Percentiles rank a stretch among this genome's conserved stretches.
Evolutionary conservation across 1,140 invertebrate genomes (phyloP).

Genomic region (Megalonaias nervosa): DNA sequence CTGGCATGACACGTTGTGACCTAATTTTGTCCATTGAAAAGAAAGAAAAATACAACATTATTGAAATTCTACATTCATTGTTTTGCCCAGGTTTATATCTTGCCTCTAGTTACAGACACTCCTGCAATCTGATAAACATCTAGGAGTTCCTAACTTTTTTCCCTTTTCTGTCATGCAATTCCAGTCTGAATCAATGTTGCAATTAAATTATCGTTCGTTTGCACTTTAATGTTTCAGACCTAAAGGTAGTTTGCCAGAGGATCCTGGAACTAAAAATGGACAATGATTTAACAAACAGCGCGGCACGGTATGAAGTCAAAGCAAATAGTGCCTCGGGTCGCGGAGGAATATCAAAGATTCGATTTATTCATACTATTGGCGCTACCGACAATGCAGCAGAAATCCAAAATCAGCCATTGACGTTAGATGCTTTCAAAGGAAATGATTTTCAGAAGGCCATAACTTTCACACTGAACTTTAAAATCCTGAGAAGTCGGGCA

Average conservation of each 20-base stretch:
- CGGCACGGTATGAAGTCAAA: conserved; percentile 13
- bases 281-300: conserved; percentile 14
- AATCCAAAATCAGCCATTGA: conserved; percentile 28
- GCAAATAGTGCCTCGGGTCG: conserved; percentile 4
- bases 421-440: conserved; percentile 26
- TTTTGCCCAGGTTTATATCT: too few species aligned
- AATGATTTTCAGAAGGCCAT: conserved; percentile 33
- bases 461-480: conserved; percentile 24
- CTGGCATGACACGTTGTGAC: too few species aligned
- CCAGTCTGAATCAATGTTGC: too few species aligned
- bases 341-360: conserved; percentile 14
- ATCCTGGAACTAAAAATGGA: conserved; percentile 27
- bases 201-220: too few species aligned
- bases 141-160: too few species aligned
- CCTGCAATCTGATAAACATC: too few species aligned
- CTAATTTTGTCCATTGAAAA: too few species aligned
- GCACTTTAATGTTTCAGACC: too few species aligned
- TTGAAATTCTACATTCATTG: too few species aligned
- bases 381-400: conserved; percentile 17
- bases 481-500: conserved; percentile 17
- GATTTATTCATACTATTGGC: conserved; percentile 10
- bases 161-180: too few species aligned
- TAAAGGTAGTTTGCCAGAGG: conserved; percentile 16
- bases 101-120: too few species aligned
- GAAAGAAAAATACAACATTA: too few species aligned